Base-by-base conservation (phyloP, 1,140 invertebrate genomes). In the Tetramorium simillimum region DNA sequence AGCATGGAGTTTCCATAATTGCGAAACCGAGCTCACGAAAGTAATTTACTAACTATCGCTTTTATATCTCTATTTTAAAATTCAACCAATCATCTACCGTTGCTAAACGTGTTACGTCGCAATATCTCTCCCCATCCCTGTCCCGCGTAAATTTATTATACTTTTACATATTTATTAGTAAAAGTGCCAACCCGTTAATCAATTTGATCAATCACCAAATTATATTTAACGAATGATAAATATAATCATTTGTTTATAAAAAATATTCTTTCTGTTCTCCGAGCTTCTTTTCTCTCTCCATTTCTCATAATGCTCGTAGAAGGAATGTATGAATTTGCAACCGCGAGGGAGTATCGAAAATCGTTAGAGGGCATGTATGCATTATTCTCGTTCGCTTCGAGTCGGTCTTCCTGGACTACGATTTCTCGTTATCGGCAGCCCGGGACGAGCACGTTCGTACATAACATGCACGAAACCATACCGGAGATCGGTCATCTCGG, bases 351-450 rank as follows among this genome's bases (percentile, higher is more conserved):
- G 21, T 51, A 80, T 80, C 43, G 43, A 37, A 67, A 53, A 18
- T 70, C 49, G 14, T 43, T 40, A 69, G 6, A 53, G n/a, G 1
- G 51, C 3, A 46, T 33, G n/a, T n/a, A 46, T 80, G 9, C 46
- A 37, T 80, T 69, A 37, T 69, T 21, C 6, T 58, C 65, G 10
- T 33, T 2, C 9, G 69, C 21, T 43, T 33, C 33, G n/a, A 14
- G 9, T 12, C 21, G 12, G 37, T 72, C 24, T 33, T 28, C 49
- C 37, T 37, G 21, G 1, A 43, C 18, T 43, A 18, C 21, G 21
- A 73, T 82, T 58, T 73, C 80, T 82, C 80, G 80, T 82, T 46
- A 81, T 58, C 24, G 37, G 43, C 10, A 16, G 7, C 6, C 18
- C 51, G 2, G 12, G 28, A 24, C 5, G 1, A 76, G 10, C 33